Evolutionary conservation across 2,888 invertebrate genomes (phyloP).

Genomic region (Idaea aversata): DNA sequence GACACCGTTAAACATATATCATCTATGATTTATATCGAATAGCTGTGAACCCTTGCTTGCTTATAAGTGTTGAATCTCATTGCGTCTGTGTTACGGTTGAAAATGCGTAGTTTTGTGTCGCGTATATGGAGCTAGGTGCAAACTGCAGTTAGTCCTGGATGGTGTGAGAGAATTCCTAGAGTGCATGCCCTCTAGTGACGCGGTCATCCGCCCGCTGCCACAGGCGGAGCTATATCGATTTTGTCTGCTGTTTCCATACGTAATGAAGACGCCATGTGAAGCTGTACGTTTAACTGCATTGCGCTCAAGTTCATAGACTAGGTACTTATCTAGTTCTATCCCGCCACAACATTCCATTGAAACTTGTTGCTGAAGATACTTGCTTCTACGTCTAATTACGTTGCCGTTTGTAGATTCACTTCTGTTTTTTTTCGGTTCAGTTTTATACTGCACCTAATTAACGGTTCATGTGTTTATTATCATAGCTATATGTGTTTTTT

Average conservation of each 20-base stretch:
- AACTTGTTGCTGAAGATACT: conserved; percentile 53
- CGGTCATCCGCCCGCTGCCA: conserved; percentile 47
- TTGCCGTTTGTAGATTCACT: neutral
- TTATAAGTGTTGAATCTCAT: neutral
- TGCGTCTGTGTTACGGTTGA: neutral
- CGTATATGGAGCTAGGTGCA: neutral
- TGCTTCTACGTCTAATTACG: conserved; percentile 7
- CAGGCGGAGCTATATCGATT: conserved; percentile 66
- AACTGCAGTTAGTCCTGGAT: conserved; percentile 7
- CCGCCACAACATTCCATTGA: conserved; percentile 55
- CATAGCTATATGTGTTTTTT: neutral
- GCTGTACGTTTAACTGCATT: conserved; percentile 46
- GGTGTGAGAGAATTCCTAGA: conserved; percentile 40
- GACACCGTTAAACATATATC: conserved; percentile 1
- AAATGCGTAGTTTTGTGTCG: neutral
- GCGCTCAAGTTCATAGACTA: conserved; percentile 44
- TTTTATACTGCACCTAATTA: neutral
- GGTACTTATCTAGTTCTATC: neutral
- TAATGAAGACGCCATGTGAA: conserved; percentile 49
- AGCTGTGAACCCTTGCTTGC: neutral
- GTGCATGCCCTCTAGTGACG: conserved; percentile 46
- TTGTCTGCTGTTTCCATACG: conserved; percentile 64
- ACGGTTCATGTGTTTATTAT: neutral
- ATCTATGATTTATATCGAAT: neutral
- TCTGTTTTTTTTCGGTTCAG: neutral